Percentiles rank a stretch among this genome's conserved stretches.
Conservation (phyloP, 1,140 invertebrate genomes). For the Eurosta solidaginis region DNA sequence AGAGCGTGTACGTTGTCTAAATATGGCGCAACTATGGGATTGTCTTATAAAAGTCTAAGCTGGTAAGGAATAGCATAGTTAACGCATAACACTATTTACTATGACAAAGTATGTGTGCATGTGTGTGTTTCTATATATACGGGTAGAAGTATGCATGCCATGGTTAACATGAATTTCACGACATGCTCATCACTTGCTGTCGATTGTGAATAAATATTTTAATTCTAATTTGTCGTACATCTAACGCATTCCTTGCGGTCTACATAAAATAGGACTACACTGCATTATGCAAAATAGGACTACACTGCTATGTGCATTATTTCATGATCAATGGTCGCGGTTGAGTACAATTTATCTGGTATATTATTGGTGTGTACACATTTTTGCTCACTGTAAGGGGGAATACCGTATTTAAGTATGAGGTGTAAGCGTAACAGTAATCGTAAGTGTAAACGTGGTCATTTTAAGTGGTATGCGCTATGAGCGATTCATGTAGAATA, state of each 20-base stretch:
- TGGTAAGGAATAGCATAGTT: background rate
- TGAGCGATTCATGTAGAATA: too few relatives aligned
- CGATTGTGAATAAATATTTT: background rate
- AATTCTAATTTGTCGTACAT: background rate
- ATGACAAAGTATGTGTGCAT: background rate
- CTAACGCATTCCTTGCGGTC: slow-evolving; percentile 2
- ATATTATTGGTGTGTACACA: too few relatives aligned
- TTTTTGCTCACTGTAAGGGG: too few relatives aligned
- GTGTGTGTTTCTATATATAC: background rate
- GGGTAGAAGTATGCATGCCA: too few relatives aligned
- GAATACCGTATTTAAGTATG: too few relatives aligned
- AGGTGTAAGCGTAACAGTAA: too few relatives aligned
- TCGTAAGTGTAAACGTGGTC: too few relatives aligned
- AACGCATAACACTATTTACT: too few relatives aligned
- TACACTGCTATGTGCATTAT: background rate
- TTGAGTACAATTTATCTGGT: too few relatives aligned
- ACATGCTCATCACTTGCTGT: background rate
- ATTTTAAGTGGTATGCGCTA: too few relatives aligned
- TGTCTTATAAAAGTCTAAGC: background rate
- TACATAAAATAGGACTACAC: background rate
- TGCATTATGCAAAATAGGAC: background rate
- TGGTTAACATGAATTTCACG: background rate
- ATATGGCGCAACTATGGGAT: background rate
- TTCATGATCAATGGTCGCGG: background rate
- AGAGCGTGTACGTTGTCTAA: background rate